Evolutionary conservation across 1,140 invertebrate species (phyloP).

Genomic region (Tetramorium simillimum): DNA sequence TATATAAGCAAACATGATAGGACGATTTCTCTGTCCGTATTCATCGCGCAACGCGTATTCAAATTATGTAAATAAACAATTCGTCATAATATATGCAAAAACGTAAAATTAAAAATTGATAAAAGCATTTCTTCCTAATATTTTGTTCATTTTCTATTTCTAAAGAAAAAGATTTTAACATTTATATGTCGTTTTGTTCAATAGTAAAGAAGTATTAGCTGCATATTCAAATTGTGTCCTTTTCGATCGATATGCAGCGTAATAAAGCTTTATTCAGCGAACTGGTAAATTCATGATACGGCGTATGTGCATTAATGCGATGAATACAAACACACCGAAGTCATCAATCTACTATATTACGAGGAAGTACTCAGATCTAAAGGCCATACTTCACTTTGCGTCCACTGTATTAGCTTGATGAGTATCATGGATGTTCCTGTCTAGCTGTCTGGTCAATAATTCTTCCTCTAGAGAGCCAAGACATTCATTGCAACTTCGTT

Average conservation of each 20-base stretch:
- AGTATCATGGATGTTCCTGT: slow-evolving; percentile 28
- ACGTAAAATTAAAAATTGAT: neutral
- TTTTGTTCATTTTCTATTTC: neutral
- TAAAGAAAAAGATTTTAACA: neutral
- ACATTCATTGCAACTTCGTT: slow-evolving; percentile 11
- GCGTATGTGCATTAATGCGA: slow-evolving; percentile 46
- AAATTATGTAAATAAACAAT: slow-evolving; percentile 19
- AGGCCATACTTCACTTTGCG: slow-evolving; percentile 68
- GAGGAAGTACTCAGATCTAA: slow-evolving; percentile 64
- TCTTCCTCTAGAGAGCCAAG: slow-evolving; percentile 10
- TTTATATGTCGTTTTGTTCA: neutral
- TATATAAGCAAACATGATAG: slow-evolving; percentile 1
- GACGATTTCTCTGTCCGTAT: neutral
- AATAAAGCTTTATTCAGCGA: slow-evolving; percentile 55
- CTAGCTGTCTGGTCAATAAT: neutral
- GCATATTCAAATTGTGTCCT: neutral
- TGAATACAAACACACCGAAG: slow-evolving; percentile 63
- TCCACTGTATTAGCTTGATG: slow-evolving; percentile 50
- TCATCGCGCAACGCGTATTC: neutral
- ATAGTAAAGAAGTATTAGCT: neutral
- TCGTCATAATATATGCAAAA: neutral
- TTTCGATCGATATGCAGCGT: slow-evolving; percentile 20
- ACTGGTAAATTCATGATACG: slow-evolving; percentile 54
- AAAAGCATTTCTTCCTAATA: neutral
- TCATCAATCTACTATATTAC: slow-evolving; percentile 69